These are phyloP conservation scores for Okamejei kenojei DNA, from an alignment of 2,797 vertebrate species.

Conservation along the genomic window DNA sequence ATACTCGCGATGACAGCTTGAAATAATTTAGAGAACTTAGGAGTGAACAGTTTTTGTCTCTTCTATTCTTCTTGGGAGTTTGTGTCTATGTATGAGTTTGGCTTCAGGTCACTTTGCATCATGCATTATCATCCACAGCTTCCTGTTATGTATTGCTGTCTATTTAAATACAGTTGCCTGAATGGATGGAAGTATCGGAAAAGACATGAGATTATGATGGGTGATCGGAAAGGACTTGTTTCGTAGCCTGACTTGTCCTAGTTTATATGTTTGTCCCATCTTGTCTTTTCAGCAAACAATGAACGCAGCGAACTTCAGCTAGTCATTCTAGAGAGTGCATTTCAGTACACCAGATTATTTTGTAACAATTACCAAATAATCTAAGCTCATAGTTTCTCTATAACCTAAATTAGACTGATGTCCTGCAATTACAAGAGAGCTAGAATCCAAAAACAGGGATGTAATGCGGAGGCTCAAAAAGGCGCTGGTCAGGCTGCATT, in stretches of 20 bases:
- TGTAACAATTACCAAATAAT: background rate
- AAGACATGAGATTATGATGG: background rate
- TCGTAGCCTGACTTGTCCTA: background rate
- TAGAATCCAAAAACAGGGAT: too few relatives aligned
- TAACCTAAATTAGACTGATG: background rate
- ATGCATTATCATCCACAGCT: background rate
- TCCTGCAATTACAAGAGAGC: background rate
- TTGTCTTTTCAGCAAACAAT: background rate
- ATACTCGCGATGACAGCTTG: background rate
- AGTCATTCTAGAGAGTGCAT: background rate
- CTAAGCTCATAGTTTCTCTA: background rate
- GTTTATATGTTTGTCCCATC: background rate
- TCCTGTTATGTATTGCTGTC: background rate
- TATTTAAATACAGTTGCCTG: background rate
- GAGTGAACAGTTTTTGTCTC: background rate
- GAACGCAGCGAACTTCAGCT: background rate
- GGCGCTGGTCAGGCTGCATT: too few relatives aligned
- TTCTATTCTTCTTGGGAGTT: background rate
- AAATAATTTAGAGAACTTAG: background rate
- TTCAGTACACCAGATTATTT: background rate
- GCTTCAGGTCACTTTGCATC: background rate
- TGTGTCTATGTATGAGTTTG: background rate
- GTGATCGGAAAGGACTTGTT: background rate
- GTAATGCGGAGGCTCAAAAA: too few relatives aligned
- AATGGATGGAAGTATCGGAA: background rate